phyloP scores from a whole-genome alignment of 2,888 invertebrate genomes.

The Macrosiphum euphorbiae region DNA sequence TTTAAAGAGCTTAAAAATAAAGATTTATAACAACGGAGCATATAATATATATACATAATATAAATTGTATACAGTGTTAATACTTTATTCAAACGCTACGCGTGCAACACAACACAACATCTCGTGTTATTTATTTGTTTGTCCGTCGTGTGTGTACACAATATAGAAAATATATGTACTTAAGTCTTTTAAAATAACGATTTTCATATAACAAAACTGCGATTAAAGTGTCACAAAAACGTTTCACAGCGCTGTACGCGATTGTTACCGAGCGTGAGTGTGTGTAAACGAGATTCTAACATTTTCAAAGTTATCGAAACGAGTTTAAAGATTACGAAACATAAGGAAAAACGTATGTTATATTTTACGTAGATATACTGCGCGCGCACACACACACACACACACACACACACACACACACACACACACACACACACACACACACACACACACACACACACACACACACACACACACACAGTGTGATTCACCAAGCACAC shows the following conservation, averaged over 20 bases:
- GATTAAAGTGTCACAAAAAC: constrained; percentile 42
- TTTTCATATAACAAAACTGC: constrained; percentile 43
- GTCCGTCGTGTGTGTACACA: neutral
- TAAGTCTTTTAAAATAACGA: constrained; percentile 31
- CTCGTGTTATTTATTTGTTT: constrained; percentile 37
- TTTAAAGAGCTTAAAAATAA: constrained; percentile 34
- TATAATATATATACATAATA: neutral
- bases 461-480: neutral
- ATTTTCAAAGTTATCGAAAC: constrained; percentile 18
- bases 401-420: neutral
- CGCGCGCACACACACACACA: neutral
- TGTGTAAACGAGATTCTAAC: neutral
- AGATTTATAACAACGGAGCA: neutral
- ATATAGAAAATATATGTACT: neutral
- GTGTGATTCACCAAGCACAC: too few species aligned
- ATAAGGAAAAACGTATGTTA: neutral
- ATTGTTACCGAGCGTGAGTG: neutral
- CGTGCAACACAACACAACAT: constrained; percentile 26
- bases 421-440: neutral
- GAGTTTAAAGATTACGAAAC: neutral
- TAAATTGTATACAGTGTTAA: constrained; percentile 10
- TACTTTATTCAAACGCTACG: constrained; percentile 38
- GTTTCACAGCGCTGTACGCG: neutral
- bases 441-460: neutral
- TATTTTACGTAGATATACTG: neutral